A percentile compares a stretch with the other conserved stretches of the same genome.
Evolutionary conservation across 1,140 invertebrate species (phyloP).

Genomic region (Phortica variegata): DNA sequence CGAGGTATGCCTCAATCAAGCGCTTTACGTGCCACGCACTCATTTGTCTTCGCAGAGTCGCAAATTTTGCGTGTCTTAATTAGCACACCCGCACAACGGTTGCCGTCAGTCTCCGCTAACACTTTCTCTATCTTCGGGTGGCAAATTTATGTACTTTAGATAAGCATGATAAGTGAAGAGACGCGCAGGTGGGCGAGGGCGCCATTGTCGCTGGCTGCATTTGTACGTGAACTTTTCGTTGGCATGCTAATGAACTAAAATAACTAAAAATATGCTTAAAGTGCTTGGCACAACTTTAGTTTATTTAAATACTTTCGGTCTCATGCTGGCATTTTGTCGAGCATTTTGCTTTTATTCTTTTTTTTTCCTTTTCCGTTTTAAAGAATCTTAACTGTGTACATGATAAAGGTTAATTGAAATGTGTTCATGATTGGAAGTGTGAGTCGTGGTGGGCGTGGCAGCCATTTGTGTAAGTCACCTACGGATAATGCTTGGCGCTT

Average conservation of each 20-base stretch:
- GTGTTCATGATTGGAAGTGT: slow-evolving; percentile 11
- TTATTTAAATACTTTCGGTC: too few relatives aligned
- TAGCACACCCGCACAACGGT: slow-evolving; percentile 26
- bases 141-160: slow-evolving; percentile 48
- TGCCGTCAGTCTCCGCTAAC: slow-evolving; percentile 14
- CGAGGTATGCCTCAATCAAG: slow-evolving; percentile 6
- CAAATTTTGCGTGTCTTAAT: slow-evolving; percentile 51
- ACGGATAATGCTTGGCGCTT: slow-evolving; percentile 20
- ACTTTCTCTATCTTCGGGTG: slow-evolving; percentile 25
- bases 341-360: too few relatives aligned
- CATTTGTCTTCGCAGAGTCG: slow-evolving; percentile 47
- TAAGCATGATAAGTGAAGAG: slow-evolving; percentile 33
- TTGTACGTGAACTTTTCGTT: too few relatives aligned
- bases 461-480: background rate
- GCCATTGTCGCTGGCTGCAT: slow-evolving; percentile 9
- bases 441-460: too few relatives aligned
- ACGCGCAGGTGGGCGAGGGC: slow-evolving; percentile 16
- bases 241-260: too few relatives aligned
- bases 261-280: too few relatives aligned
- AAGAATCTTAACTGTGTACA: too few relatives aligned
- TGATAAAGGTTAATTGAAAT: slow-evolving; percentile 27
- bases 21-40: slow-evolving; percentile 39
- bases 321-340: too few relatives aligned
- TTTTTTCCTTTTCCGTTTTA: too few relatives aligned
- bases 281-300: too few relatives aligned